A percentile compares a stretch with the other conserved stretches of the same genome.
Evolutionary conservation across 2,888 invertebrate genomes (phyloP).

Genomic region (Hydraecia micacea): DNA sequence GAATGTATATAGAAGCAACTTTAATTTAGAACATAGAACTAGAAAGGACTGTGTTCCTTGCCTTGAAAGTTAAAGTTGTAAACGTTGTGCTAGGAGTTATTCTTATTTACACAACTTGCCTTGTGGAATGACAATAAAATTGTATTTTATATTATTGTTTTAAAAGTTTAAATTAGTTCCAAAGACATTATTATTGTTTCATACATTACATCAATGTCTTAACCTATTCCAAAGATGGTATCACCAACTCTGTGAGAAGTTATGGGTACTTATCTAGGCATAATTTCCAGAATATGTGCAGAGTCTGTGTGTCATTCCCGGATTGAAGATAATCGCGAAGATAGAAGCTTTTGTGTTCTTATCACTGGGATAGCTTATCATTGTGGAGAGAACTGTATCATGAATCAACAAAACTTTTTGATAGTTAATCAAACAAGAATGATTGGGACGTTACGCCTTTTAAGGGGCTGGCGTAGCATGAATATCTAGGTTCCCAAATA

Average conservation of each 20-base stretch:
- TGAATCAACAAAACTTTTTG: neutral
- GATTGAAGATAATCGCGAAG: slow-evolving; percentile 43
- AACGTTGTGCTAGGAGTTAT: slow-evolving; percentile 31
- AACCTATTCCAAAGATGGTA: neutral
- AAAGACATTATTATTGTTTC: neutral
- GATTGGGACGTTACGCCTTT: neutral
- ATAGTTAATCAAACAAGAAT: neutral
- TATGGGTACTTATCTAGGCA: slow-evolving; percentile 26
- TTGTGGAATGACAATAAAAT: slow-evolving; percentile 22
- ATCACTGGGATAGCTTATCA: slow-evolving; percentile 53
- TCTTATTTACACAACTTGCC: slow-evolving; percentile 56
- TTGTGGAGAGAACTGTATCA: slow-evolving; percentile 25
- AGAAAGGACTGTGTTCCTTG: slow-evolving; percentile 62
- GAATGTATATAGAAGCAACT: neutral
- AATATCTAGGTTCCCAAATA: no score
- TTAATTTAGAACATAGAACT: slow-evolving; percentile 47
- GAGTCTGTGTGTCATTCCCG: slow-evolving; percentile 19
- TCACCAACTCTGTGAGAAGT: neutral
- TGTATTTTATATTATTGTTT: neutral
- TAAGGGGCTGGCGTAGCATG: no score
- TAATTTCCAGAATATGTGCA: slow-evolving; percentile 30
- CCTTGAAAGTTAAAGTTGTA: slow-evolving; percentile 67
- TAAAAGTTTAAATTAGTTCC: neutral
- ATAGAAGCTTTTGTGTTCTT: slow-evolving; percentile 54
- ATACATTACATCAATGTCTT: neutral